Base-by-base conservation (phyloP, 2,888 invertebrate species). In the Yponomeuta cagnagella region DNA sequence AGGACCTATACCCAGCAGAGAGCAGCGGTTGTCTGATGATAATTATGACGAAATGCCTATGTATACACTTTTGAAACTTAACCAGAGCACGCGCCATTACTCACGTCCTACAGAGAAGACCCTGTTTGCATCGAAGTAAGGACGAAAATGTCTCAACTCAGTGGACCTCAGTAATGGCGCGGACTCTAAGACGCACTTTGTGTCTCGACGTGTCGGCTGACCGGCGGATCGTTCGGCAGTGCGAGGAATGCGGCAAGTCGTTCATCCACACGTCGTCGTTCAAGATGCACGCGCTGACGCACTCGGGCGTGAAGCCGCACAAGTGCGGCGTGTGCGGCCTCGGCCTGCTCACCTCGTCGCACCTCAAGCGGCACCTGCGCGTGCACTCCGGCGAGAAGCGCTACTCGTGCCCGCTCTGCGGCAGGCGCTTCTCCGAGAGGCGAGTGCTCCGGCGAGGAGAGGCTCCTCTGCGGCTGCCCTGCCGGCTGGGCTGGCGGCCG, bases 211-310 rank as follows among this genome's bases (percentile, higher is more conserved):
- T 23, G 23, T 23, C 23, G 23, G 23, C 23, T 23, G 23, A 23
- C 23, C 15, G 15, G 15, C 52, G 15, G 12, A 12, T 58, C 1
- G 52, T 58, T 12, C 15, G 78, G 8, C 89, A 94, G 88, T 94
- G 94, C 81, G 94, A 94, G 81, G 82, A 93, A 74, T 94, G 94
- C 86, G 94, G 94, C 76, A 94, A 94, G 85, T 93, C 93, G 74
- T 94, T 94, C 85, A 92, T 95, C 78, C 95, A 95, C 90, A 95
- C 95, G 78, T 94, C 95, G 65, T 95, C 95, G 66, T 95, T 95
- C 87, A 94, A 94, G 82, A 94, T 95, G 93, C 95, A 95, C 86
- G 93, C 93, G 81, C 83, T 95, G 79, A 93, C 94, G 48, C 95
- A 95, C 85, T 91, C 93, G 66, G 94, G 94, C 73, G 83, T 93